Evolutionary conservation across 35 echinoderm and acorn worm genomes (phyloP).

Genomic region (Diadema setosum): DNA sequence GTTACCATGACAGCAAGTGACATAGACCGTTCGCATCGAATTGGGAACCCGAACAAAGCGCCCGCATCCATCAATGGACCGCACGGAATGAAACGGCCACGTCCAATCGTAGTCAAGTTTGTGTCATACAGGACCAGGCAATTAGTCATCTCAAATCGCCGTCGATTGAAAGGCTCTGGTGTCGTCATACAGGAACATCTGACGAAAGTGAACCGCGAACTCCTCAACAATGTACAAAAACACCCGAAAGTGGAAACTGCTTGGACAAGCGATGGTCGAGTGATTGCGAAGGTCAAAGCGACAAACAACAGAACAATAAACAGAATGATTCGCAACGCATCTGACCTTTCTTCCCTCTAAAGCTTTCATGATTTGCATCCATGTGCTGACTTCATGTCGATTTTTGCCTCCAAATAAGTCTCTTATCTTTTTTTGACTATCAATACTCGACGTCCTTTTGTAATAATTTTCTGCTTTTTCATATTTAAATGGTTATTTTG

Average conservation of each 20-base stretch:
- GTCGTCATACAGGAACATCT: neutral
- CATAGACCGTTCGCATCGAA: too few relatives aligned
- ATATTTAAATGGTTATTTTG: too few relatives aligned
- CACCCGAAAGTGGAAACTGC: neutral
- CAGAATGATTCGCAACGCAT: neutral
- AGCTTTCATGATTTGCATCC: too few relatives aligned
- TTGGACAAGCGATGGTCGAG: neutral
- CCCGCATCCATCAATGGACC: too few relatives aligned
- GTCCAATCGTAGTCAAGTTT: neutral
- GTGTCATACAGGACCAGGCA: neutral
- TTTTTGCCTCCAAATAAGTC: too few relatives aligned
- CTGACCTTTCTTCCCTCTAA: too few relatives aligned
- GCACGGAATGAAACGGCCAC: neutral
- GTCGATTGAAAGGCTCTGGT: neutral
- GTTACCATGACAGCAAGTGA: neutral
- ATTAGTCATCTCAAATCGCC: neutral
- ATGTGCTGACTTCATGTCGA: too few relatives aligned
- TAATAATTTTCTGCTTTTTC: too few relatives aligned
- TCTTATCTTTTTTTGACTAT: too few relatives aligned
- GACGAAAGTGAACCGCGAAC: neutral
- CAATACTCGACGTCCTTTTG: too few relatives aligned
- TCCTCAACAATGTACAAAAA: neutral
- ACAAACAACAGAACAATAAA: neutral
- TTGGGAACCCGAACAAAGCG: neutral
- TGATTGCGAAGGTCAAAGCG: neutral